Base-by-base conservation (phyloP, 2,113 vertebrate species). In the Pristiophorus japonicus region DNA sequence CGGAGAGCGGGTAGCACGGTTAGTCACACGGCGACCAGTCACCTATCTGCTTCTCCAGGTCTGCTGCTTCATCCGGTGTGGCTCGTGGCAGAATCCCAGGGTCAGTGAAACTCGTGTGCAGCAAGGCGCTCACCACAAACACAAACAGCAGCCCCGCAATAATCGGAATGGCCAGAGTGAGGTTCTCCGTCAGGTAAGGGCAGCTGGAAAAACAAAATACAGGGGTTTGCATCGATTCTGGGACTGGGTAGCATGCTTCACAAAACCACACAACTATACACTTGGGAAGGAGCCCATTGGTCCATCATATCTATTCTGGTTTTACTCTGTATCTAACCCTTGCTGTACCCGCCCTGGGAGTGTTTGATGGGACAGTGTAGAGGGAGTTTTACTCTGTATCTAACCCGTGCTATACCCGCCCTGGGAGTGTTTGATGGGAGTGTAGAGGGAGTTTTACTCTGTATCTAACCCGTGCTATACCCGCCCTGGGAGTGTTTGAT, bases 41-140 rank as follows among this genome's bases (percentile, higher is more conserved):
- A 45, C 99, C 98, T 4, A 99, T 99, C 95, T 99, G 97, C 96
- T 97, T 99, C 96, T 99, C 99, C 96, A 99, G 97, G 96, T 99
- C 98, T 0, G 98, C 98, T 0, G 98, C 99, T 97, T 99, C 99
- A 8, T 98, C 98, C 42, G 98, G 97, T 0, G 98, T 98, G 96
- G 99, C 98, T 97, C 99, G 98, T 95, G 99, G 99, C 96, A 99
- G 97, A 96, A 99, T 99, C 12, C 99, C 99, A 0, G 99, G 99
- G 96, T 99, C 99, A 27, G 98, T 98, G 97, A 99, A 98, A 97
- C 98, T 99, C 0, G 99, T 99, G 96, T 98, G 98, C 95, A 99
- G 97, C 96, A 99, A 97, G 96, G 98, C 98, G 96, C 98, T 97
- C 97, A 99, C 96, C 97, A 99, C 99, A 95, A 99, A 99, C 96